A percentile compares a stretch with the other conserved stretches of the same genome.
These are phyloP conservation scores for Callipepla californica DNA, from an alignment of 2,113 vertebrate species.

Conservation along the genomic window DNA sequence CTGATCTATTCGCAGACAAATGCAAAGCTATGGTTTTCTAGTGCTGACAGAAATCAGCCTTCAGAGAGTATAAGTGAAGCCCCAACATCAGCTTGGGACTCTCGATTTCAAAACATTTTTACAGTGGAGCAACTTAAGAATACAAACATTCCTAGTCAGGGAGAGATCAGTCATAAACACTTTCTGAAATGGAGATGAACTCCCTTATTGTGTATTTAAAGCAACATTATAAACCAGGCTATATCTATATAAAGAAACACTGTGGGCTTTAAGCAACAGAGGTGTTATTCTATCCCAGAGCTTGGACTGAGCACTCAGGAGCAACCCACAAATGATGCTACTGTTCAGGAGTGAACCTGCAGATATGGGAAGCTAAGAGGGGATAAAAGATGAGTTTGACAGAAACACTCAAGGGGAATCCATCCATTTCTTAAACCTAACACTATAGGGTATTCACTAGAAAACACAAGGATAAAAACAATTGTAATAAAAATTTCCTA, in stretches of 20 bases:
- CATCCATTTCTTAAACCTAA: background rate
- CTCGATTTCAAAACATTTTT: constrained; percentile 46
- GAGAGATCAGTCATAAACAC: constrained; percentile 48
- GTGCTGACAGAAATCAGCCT: background rate
- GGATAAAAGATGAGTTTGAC: background rate
- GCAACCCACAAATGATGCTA: background rate
- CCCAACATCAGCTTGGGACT: background rate
- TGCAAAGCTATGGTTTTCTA: background rate
- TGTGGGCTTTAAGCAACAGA: constrained; percentile 37
- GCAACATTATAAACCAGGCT: constrained; percentile 40
- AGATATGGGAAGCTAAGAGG: background rate
- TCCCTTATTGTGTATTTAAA: constrained; percentile 60
- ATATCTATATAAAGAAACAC: constrained; percentile 29
- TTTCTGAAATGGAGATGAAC: constrained; percentile 58
- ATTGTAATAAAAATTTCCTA: background rate
- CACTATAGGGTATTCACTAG: background rate
- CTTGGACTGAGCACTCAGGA: background rate
- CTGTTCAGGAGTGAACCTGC: background rate
- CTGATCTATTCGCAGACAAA: background rate
- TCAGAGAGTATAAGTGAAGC: fast-evolving
- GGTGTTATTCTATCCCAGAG: background rate
- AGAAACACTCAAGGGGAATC: background rate
- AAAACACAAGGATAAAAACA: background rate
- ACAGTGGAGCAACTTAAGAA: constrained; percentile 18
- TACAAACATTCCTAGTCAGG: constrained; percentile 27